Percentiles rank a stretch among this genome's conserved stretches.
These are phyloP conservation scores for Syndactyla subalaris DNA, from an alignment of 2,797 vertebrate species.

Conservation along the genomic window DNA sequence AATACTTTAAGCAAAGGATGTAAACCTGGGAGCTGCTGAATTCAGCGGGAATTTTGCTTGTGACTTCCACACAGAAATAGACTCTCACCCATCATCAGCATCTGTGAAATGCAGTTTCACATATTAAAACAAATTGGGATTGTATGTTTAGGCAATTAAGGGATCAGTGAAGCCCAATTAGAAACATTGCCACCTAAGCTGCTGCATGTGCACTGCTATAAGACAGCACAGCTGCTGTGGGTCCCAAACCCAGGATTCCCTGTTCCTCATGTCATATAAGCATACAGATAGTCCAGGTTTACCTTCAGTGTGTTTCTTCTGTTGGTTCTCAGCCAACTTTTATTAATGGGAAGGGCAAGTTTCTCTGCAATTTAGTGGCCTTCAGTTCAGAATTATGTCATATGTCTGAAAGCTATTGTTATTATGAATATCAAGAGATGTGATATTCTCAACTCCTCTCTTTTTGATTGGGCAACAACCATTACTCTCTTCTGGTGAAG, in stretches of 20 bases:
- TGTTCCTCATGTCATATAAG: neutral
- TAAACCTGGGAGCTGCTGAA: conserved; percentile 3
- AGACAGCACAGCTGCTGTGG: neutral
- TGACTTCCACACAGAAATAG: neutral
- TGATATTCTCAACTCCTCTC: neutral
- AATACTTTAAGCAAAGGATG: neutral
- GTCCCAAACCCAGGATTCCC: neutral
- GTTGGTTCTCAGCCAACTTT: neutral
- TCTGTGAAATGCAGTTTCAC: conserved; percentile 21
- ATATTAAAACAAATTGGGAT: neutral
- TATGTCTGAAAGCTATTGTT: conserved; percentile 36
- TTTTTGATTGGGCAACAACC: conserved; percentile 17
- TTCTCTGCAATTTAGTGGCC: conserved; percentile 22
- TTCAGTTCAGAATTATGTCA: conserved; percentile 28
- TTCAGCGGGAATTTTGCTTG: neutral
- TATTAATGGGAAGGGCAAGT: conserved; percentile 17
- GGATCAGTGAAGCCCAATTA: neutral
- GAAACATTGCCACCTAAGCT: neutral
- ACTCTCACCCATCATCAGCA: neutral
- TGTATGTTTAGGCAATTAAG: conserved; percentile 26
- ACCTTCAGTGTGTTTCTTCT: neutral
- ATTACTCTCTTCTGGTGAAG: neutral
- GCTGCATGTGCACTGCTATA: neutral
- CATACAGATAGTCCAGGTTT: neutral
- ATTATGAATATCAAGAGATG: conserved; percentile 1